A percentile compares a stretch with the other conserved stretches of the same genome.
Evolutionary conservation across 1,140 invertebrate species (phyloP).

Genomic region (Bombus confusus): DNA sequence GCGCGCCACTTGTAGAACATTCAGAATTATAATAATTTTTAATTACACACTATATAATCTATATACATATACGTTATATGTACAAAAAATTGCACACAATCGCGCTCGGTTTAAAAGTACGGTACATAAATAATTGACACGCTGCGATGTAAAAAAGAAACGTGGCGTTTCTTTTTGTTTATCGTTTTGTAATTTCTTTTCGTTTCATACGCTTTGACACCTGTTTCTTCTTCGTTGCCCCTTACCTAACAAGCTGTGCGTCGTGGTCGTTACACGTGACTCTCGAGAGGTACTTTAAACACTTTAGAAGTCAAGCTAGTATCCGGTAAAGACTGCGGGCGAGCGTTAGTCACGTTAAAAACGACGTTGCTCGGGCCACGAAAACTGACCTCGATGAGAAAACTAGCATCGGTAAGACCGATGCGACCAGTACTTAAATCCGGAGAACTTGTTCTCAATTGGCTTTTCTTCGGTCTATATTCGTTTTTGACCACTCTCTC

Average conservation of each 20-base stretch:
- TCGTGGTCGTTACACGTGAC: conserved; percentile 81
- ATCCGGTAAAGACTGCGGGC: conserved; percentile 84
- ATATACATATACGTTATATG: conserved; percentile 19
- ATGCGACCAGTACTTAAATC: conserved; percentile 83
- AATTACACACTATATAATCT: background rate
- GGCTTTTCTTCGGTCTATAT: conserved; percentile 80
- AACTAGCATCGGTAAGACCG: conserved; percentile 78
- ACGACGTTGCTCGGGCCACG: conserved; percentile 83
- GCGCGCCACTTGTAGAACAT: background rate
- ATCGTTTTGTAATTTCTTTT: background rate
- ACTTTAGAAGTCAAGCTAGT: conserved; percentile 80
- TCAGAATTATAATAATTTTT: background rate
- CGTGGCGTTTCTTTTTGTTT: background rate
- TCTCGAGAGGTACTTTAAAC: conserved; percentile 85
- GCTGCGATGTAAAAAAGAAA: conserved; percentile 49
- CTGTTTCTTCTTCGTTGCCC: background rate
- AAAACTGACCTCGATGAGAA: conserved; percentile 83
- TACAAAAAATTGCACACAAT: conserved; percentile 70
- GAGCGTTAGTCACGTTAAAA: conserved; percentile 82
- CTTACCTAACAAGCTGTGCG: background rate
- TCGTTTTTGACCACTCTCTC: conserved; percentile 82
- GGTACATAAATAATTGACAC: conserved; percentile 72
- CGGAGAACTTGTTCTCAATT: conserved; percentile 85
- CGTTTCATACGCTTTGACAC: too few species aligned
- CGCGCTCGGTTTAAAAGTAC: conserved; percentile 65